Percentiles rank a stretch among this genome's conserved stretches.
Conservation (phyloP, 2,888 invertebrate genomes). For the Lapara coniferarum region DNA sequence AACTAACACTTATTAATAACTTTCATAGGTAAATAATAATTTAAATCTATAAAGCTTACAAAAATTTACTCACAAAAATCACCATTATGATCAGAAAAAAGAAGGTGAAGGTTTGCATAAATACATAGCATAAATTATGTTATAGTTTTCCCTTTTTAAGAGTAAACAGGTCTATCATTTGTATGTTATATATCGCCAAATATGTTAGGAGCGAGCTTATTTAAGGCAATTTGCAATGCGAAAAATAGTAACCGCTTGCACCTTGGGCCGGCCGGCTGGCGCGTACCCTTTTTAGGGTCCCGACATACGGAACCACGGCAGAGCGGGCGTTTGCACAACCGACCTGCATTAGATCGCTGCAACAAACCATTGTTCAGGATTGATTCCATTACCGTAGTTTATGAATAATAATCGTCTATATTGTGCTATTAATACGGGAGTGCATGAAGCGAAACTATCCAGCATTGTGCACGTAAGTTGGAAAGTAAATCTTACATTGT, state of each 20-base stretch:
- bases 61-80: too few species aligned
- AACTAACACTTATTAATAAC: too few species aligned
- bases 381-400: slow-evolving; percentile 17
- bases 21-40: too few species aligned
- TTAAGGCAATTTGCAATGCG: neutral
- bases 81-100: too few species aligned
- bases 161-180: too few species aligned
- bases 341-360: slow-evolving; percentile 23
- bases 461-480: neutral
- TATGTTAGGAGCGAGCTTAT: neutral
- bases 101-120: too few species aligned
- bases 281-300: slow-evolving; percentile 73
- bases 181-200: neutral
- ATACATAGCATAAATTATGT: too few species aligned
- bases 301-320: slow-evolving; percentile 57
- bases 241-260: slow-evolving; percentile 34
- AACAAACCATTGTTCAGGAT: slow-evolving; percentile 26
- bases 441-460: neutral
- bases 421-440: slow-evolving; percentile 11
- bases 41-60: too few species aligned
- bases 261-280: slow-evolving; percentile 34
- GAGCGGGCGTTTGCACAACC: slow-evolving; percentile 31
- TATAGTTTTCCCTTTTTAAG: too few species aligned
- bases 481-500: too few species aligned
- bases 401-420: slow-evolving; percentile 21